Base-by-base conservation (phyloP, 2,797 vertebrate species). In the Tolypeutes matacus region DNA sequence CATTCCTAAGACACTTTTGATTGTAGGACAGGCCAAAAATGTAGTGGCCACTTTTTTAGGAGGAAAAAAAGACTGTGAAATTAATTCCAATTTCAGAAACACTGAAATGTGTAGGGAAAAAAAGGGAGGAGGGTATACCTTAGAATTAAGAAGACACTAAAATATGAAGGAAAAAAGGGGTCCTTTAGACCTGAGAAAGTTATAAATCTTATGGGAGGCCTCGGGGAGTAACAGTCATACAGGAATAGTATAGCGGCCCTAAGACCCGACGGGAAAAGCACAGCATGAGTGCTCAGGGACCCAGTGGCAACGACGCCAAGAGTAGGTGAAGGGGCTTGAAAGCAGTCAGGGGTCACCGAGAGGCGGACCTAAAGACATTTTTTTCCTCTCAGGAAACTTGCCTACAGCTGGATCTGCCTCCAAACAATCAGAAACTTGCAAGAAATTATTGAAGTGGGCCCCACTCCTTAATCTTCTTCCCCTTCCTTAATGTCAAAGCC, bases 11-110 rank as follows among this genome's bases (percentile, higher is more conserved):
- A 80, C 31, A 83, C 14, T 94, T 94, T 77, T 83, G 51, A 89
- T 49, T 53, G n/a, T 60, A 83, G 20, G 46, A 82, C 51, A 89
- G 49, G 12, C 34, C 60, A 91, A 93, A 96, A 72, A 93, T 56
- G 8, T 34, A 86, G 36, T 36, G 89, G 95, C 23, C 21, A 78
- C 39, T 34, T 94, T 93, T 93, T 89, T 70, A 86, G 27, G 17
- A 10, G n/a, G 39, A 11, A 36, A 65, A 53, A 82, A 49, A 49
- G 67, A 60, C 27, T 42, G 3, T 85, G 88, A 91, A 82, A 46
- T 94, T 83, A 94, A 90, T 91, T 86, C n/a, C 27, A 77, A 88
- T 89, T 91, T 94, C 56, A 86, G 56, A 83, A 80, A 90, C 31
- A 81, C 11, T 42, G 25, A 94, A 89, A 70, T 81, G 10, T 56